Percentiles rank a stretch among this genome's conserved stretches.
Evolutionary conservation across 2,797 vertebrate species (phyloP).

Genomic region (Acrocephalus scirpaceus): DNA sequence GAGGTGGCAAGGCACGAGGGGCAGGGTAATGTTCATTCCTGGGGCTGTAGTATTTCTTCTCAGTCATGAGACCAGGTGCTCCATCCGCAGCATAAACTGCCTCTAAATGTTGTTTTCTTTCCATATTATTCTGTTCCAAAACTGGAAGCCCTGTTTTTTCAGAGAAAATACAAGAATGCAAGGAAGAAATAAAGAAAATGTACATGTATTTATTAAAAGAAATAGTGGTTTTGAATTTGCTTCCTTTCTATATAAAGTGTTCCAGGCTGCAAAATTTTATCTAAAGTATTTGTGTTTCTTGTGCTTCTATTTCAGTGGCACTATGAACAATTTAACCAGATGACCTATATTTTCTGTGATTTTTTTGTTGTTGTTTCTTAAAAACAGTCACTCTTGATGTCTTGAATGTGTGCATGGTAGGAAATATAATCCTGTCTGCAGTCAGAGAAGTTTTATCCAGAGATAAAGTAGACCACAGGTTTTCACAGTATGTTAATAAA

Average conservation of each 20-base stretch:
- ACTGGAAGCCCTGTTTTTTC: not conserved
- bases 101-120: not conserved
- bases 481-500: not conserved
- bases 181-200: not conserved
- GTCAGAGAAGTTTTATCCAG: not conserved
- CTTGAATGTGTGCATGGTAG: not conserved
- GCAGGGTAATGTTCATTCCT: not conserved
- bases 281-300: not conserved
- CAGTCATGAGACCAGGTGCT: not conserved
- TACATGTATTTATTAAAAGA: not conserved
- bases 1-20: not conserved
- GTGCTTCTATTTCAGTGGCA: not conserved
- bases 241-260: not conserved
- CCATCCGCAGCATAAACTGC: not conserved
- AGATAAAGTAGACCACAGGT: not conserved
- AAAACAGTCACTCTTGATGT: not conserved
- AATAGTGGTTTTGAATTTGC: not conserved
- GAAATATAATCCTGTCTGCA: not conserved
- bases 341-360: not conserved
- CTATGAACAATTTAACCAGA: not conserved
- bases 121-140: not conserved
- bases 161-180: not conserved
- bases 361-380: not conserved
- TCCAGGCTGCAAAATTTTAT: not conserved
- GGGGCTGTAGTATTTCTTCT: not conserved